These are phyloP conservation scores for Sylvia borin DNA, from an alignment of 2,797 vertebrate species.

Conservation along the genomic window DNA sequence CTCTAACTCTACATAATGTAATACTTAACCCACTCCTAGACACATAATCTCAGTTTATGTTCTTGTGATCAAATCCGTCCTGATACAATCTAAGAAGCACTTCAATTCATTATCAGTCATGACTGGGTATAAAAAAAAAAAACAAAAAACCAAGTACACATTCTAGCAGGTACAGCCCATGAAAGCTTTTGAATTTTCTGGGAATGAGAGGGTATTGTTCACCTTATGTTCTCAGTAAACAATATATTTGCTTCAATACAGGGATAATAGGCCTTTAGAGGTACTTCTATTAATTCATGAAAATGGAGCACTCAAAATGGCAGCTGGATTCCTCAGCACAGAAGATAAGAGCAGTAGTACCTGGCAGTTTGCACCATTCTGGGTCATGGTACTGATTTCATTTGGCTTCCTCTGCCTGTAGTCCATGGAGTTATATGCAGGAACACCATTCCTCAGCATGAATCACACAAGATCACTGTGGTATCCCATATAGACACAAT, in stretches of 20 bases:
- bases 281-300: neutral
- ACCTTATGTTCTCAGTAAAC: neutral
- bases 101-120: neutral
- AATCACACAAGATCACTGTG: neutral
- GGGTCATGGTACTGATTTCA: neutral
- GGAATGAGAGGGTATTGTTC: neutral
- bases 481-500: neutral
- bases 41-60: neutral
- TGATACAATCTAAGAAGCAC: neutral
- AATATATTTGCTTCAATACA: neutral
- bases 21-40: neutral
- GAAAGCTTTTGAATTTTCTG: neutral
- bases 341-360: neutral
- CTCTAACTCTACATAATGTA: neutral
- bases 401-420: neutral
- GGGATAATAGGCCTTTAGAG: neutral
- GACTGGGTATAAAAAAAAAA: neutral
- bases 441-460: neutral
- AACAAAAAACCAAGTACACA: neutral
- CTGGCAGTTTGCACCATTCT: neutral
- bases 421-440: neutral
- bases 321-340: accelerated
- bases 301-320: neutral
- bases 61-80: neutral
- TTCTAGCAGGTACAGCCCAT: neutral